These are phyloP conservation scores for Orthonyx spaldingii DNA, from an alignment of 2,113 vertebrate genomes.

Conservation along the genomic window DNA sequence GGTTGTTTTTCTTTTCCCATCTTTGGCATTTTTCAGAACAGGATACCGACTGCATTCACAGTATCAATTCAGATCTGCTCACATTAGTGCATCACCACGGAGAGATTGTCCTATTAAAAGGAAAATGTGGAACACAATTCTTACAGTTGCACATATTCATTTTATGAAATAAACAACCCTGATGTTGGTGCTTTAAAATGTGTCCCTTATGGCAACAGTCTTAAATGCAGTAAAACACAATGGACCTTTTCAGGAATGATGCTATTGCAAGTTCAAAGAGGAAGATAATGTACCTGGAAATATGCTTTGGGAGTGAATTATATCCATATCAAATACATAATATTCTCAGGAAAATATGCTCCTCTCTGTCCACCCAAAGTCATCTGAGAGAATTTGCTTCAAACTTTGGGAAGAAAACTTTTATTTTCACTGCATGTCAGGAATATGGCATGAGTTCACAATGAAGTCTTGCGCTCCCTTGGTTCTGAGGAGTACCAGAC, in stretches of 20 bases:
- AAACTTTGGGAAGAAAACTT: not conserved
- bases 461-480: not conserved
- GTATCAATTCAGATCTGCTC: not conserved
- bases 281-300: not conserved
- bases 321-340: not conserved
- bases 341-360: not conserved
- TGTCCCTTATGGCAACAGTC: not conserved
- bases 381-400: not conserved
- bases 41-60: not conserved
- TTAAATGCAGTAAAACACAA: not conserved
- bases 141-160: not conserved
- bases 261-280: not conserved
- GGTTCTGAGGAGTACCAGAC: not conserved
- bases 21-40: not conserved
- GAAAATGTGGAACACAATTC: not conserved
- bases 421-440: not conserved
- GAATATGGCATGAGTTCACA: not conserved
- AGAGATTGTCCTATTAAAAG: not conserved
- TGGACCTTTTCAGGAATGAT: not conserved
- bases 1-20: not conserved
- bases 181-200: not conserved
- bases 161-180: not conserved
- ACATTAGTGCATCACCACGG: fast-evolving
- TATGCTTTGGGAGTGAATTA: not conserved
- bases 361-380: not conserved